Base-by-base conservation (phyloP, 1,140 invertebrate species). In the Caligus rogercresseyi region DNA sequence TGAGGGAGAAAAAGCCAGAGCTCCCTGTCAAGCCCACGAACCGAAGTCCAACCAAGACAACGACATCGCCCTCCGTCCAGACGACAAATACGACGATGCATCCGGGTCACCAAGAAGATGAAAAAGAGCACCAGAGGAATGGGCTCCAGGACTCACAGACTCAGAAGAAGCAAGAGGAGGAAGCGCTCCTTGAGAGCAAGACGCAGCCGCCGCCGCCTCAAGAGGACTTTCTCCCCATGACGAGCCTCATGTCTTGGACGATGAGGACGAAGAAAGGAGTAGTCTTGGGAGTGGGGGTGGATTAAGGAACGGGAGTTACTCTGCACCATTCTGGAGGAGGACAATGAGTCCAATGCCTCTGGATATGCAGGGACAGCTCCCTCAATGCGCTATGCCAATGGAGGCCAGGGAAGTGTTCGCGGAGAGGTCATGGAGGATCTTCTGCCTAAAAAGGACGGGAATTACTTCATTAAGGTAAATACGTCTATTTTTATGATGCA, bases 391-490 rank as follows among this genome's bases (percentile, higher is more conserved):
- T 25, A 7, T 16, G 55, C 20, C 16, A 24, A 57, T 57, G 53
- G 14, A 16, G 3, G 16, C 16, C 15, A 11, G 14, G 7, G 7
- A 20, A 19, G 14, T 13, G 3, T 19, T 21, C 15, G 14, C 21
- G 7, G 7, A 20, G 53, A 15, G 53, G 3, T 19, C 16, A 54
- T 21, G 19, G 3, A 20, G 14, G 31, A 43, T n/a, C n/a, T 43
- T 7, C 31, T 43, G n/a, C 31, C 31, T n/a, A 43, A 43, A n/a
- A 16, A 53, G 51, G 60, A 62, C 54, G 60, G 60, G 18, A 21
- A 62, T 16, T 62, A 62, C 16, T 62, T 62, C 31, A 54, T 62
- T 20, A 62, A 62, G 60, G 60, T 62, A 62, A 60, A 18, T 43
- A n/a, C n/a, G n/a, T n/a, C n/a, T n/a, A n/a, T n/a, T n/a, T n/a